These are phyloP conservation scores for Cryptosula pallasiana DNA, from an alignment of 2,888 invertebrate species.

Conservation along the genomic window DNA sequence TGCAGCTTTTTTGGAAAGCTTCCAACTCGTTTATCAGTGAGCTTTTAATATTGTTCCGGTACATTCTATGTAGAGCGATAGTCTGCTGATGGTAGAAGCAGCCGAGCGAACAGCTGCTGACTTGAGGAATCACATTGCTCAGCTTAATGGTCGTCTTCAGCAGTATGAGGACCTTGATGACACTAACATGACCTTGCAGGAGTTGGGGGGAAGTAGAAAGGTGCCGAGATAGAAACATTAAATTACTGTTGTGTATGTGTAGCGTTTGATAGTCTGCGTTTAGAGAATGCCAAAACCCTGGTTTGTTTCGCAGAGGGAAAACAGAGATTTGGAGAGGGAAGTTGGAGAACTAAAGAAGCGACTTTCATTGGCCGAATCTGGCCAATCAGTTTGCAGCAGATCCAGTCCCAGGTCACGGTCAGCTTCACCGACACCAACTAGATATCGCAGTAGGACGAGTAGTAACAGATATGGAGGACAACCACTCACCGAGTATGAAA, in stretches of 20 bases:
- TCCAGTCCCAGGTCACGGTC: not conserved
- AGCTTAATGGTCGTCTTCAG: not conserved
- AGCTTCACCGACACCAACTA: not conserved
- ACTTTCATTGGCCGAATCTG: conserved; percentile 3
- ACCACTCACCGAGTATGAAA: conserved; percentile 10
- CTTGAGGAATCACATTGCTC: not conserved
- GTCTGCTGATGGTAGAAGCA: not conserved
- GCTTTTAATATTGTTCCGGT: too few species aligned
- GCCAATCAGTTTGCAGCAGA: not conserved
- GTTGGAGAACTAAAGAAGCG: not conserved
- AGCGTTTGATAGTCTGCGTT: too few species aligned
- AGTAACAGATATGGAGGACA: not conserved
- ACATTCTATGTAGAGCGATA: conserved; percentile 19
- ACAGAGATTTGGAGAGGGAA: conserved; percentile 16
- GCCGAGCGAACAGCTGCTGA: conserved; percentile 19
- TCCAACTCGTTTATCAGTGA: too few species aligned
- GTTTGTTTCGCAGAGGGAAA: too few species aligned
- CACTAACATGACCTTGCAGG: not conserved
- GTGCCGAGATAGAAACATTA: not conserved
- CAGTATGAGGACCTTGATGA: not conserved
- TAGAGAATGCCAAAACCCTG: too few species aligned
- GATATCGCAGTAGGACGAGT: not conserved
- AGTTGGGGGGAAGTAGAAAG: not conserved
- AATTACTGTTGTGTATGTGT: too few species aligned
- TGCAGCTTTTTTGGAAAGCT: too few species aligned